phyloP scores from a whole-genome alignment of 2,113 vertebrate species.

The Rhodinocichla rosea region DNA sequence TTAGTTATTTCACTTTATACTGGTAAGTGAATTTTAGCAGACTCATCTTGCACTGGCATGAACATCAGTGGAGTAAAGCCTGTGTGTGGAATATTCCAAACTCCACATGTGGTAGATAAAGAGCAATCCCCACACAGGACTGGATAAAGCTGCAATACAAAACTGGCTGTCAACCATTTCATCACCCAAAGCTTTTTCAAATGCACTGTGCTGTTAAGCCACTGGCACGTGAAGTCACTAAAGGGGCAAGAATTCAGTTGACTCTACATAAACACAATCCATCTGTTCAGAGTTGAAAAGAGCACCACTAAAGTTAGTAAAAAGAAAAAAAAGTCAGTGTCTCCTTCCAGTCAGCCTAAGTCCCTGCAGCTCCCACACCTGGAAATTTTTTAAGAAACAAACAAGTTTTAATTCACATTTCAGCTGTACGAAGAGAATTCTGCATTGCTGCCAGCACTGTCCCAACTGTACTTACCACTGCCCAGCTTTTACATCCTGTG shows the following conservation, averaged over 20 bases:
- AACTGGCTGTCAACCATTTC: background rate
- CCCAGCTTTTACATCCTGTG: background rate
- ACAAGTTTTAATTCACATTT: slow-evolving; percentile 14
- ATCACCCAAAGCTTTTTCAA: background rate
- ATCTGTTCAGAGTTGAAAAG: slow-evolving; percentile 1
- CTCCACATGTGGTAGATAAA: background rate
- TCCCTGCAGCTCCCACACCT: slow-evolving; percentile 41
- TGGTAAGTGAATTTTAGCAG: background rate
- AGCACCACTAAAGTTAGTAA: background rate
- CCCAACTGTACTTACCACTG: slow-evolving; percentile 52
- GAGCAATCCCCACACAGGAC: background rate
- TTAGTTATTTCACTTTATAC: background rate
- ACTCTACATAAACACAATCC: background rate
- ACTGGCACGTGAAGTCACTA: slow-evolving; percentile 17
- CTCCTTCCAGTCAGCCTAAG: slow-evolving; percentile 19
- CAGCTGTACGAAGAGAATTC: background rate
- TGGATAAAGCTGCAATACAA: background rate
- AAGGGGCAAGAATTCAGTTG: background rate
- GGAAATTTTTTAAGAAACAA: slow-evolving; percentile 22
- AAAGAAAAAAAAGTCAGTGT: background rate
- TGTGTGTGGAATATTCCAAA: background rate
- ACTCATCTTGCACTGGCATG: background rate
- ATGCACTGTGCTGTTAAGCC: slow-evolving; percentile 46
- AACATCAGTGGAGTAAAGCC: background rate
- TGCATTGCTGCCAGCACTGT: background rate